Conservation (phyloP, 1,140 invertebrate species). For the Gryon sp. region DNA sequence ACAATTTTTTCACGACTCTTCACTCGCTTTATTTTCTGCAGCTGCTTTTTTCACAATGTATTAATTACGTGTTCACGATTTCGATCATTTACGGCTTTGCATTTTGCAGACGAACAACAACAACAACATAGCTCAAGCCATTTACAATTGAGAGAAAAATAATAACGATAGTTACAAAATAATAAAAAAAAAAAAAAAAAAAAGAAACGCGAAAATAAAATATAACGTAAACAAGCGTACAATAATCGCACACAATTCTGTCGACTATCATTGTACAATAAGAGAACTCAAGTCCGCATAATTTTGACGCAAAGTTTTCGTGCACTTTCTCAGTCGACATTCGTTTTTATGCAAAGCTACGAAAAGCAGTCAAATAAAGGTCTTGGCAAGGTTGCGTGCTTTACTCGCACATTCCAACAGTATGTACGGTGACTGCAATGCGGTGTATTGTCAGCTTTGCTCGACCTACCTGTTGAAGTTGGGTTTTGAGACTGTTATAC, state of each 20-base stretch:
- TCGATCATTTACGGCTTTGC: no score
- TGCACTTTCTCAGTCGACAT: conserved; percentile 29
- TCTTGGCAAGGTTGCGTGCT: conserved; percentile 64
- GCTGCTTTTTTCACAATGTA: conserved; percentile 47
- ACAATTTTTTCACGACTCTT: conserved; percentile 56
- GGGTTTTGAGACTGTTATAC: conserved; percentile 55
- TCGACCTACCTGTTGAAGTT: conserved; percentile 65
- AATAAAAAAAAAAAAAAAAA: background rate
- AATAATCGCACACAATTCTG: no score
- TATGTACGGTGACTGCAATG: conserved; percentile 60
- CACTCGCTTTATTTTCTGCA: conserved; percentile 50
- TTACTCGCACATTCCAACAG: conserved; percentile 53
- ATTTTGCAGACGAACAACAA: no score
- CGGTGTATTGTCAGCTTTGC: conserved; percentile 61
- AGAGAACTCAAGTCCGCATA: conserved; percentile 4
- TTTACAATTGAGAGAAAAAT: no score
- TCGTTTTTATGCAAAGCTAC: conserved; percentile 48
- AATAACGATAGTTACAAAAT: no score
- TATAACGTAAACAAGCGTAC: no score
- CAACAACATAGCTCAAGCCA: no score
- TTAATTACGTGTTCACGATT: conserved; percentile 47
- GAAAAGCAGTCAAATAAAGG: conserved; percentile 54
- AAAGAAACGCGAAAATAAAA: no score
- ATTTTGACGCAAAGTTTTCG: conserved; percentile 31
- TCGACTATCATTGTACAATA: background rate